Conservation (phyloP, 2,113 vertebrate genomes). For the Aplodontia rufa region DNA sequence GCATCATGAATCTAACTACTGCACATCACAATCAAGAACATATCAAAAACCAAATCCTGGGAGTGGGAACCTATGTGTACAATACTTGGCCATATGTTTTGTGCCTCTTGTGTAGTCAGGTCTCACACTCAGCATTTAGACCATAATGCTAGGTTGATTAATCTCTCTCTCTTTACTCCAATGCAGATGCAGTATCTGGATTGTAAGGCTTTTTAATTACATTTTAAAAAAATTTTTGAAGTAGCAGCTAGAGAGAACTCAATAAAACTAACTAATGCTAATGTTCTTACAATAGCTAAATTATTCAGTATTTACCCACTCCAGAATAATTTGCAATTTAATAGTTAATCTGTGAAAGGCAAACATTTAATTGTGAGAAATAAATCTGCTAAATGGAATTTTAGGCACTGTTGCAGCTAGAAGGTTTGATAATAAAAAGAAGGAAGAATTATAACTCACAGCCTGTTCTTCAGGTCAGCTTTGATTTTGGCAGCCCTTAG, state of each 20-base stretch:
- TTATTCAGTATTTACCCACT: background rate
- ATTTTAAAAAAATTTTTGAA: background rate
- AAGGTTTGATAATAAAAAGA: background rate
- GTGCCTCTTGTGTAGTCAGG: background rate
- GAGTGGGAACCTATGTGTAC: background rate
- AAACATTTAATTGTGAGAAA: conserved; percentile 5
- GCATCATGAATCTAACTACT: background rate
- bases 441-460: background rate
- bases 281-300: background rate
- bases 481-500: background rate
- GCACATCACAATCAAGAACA: background rate
- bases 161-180: background rate
- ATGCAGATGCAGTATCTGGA: background rate
- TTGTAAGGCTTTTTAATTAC: background rate
- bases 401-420: background rate
- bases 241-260: background rate
- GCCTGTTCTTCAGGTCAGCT: background rate
- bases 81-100: background rate
- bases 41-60: background rate
- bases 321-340: background rate
- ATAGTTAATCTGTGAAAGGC: background rate
- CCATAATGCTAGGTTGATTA: background rate
- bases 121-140: background rate
- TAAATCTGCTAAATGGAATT: background rate
- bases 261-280: background rate